Conservation (phyloP, 2,113 vertebrate species). For the Aleadryas rufinucha region DNA sequence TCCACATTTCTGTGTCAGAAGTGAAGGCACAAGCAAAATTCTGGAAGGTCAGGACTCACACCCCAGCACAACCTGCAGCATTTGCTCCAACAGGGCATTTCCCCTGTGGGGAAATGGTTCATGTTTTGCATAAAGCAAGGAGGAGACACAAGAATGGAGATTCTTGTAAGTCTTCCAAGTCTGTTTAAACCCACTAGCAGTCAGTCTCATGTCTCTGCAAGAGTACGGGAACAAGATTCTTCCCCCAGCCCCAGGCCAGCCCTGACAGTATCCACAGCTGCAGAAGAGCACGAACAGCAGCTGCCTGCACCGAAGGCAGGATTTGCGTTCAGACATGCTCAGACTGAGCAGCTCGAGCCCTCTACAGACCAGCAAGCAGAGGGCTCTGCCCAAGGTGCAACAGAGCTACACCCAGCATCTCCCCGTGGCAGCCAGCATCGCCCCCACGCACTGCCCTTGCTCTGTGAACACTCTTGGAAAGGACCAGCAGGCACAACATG, state of each 20-base stretch:
- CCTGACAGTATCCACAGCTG: accelerated
- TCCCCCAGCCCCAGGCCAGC: neutral
- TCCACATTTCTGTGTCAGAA: neutral
- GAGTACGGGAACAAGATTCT: accelerated
- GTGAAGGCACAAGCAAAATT: neutral
- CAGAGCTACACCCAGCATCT: accelerated
- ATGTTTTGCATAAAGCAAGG: neutral
- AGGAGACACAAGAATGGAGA: neutral
- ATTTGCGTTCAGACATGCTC: accelerated
- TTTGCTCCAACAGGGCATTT: neutral
- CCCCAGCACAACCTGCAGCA: neutral
- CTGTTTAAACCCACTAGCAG: neutral
- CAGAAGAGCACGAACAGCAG: neutral
- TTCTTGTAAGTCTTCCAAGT: accelerated
- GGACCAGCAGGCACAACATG: neutral
- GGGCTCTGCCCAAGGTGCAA: neutral
- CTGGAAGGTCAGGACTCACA: neutral
- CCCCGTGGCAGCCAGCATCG: accelerated
- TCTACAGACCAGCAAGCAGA: neutral
- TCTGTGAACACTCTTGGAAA: accelerated
- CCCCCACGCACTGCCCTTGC: accelerated
- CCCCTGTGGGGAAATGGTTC: accelerated
- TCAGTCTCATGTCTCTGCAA: accelerated
- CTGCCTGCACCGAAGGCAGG: accelerated
- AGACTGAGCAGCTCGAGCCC: neutral